Evolutionary conservation across 2,113 vertebrate genomes (phyloP), one percentile per base, ranked within the genome.

Genomic region (Macquaria ambigua): DNA sequence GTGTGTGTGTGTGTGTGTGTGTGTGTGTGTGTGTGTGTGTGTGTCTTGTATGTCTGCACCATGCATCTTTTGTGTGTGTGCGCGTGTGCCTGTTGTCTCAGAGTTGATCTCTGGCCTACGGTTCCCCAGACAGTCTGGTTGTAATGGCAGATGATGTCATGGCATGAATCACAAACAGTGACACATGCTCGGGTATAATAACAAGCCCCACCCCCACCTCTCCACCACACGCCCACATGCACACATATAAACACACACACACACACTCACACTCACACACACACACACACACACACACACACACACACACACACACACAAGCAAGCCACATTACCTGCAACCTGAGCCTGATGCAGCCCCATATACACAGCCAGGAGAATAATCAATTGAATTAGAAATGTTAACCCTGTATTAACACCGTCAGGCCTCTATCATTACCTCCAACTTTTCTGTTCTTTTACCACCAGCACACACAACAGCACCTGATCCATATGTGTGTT

Each of bases 71-170:
- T 34, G 3, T 37, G 12, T 34, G 31, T 66, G 21, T 62, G 15
- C 31, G 34, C 34, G 46, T 10, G 39, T 55, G 77, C 14, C 53
- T 87, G 81, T 92, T 88, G 90, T 91, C 72, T 89, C 62, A 16
- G 74, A 74, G 84, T 85, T 90, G 82, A 92, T 94, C 89, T 91
- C 86, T 93, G 88, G 72, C 90, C 89, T 58, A 37, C 82, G 87
- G 80, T 87, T 94, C 93, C 93, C 93, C 92, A 94, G 93, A 93
- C 93, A 85, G 89, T 92, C 92, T 94, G 89, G 88, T 93, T 86
- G 91, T 94, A 94, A 95, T 95, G 92, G 93, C 86, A 84, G 92
- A 93, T 95, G 95, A 96, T 95, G 94, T 95, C 94, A 95, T 95
- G 85, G 89, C 77, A 86, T 94, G 91, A 94, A 93, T 95, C 93